Evolutionary conservation across 1,140 invertebrate genomes (phyloP).

Genomic region (Potamilus streckersoni): DNA sequence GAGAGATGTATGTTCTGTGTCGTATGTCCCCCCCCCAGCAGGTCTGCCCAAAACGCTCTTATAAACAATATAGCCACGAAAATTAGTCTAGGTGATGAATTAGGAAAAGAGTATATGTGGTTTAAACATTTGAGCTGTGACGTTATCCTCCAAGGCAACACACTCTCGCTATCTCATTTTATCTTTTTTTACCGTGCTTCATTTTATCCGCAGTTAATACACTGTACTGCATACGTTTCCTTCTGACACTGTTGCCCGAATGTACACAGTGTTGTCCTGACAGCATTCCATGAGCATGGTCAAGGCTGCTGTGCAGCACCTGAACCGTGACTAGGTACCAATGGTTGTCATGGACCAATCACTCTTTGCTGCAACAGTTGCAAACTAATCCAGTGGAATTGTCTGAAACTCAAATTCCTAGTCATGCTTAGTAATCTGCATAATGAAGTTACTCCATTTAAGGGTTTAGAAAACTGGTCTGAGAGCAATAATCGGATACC

Average conservation of each 20-base stretch:
- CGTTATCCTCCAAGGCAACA: too few relatives aligned
- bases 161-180: too few relatives aligned
- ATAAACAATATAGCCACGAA: too few relatives aligned
- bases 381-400: constrained; percentile 46
- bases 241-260: not conserved
- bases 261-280: constrained; percentile 21
- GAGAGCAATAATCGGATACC: constrained; percentile 41
- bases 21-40: too few relatives aligned
- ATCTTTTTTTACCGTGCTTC: too few relatives aligned
- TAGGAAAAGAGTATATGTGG: too few relatives aligned
- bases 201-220: too few relatives aligned
- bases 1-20: too few relatives aligned
- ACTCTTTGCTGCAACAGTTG: constrained; percentile 28
- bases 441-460: constrained; percentile 24
- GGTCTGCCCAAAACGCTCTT: too few relatives aligned
- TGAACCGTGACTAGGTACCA: constrained; percentile 49
- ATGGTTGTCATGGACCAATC: constrained; percentile 42
- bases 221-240: too few relatives aligned
- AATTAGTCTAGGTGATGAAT: too few relatives aligned
- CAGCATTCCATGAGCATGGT: constrained; percentile 40
- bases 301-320: constrained; percentile 18
- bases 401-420: constrained; percentile 23
- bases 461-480: constrained; percentile 30
- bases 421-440: constrained; percentile 29
- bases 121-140: too few relatives aligned